Base-by-base conservation (phyloP, 2,797 vertebrate species). In the Clamator glandarius region DNA sequence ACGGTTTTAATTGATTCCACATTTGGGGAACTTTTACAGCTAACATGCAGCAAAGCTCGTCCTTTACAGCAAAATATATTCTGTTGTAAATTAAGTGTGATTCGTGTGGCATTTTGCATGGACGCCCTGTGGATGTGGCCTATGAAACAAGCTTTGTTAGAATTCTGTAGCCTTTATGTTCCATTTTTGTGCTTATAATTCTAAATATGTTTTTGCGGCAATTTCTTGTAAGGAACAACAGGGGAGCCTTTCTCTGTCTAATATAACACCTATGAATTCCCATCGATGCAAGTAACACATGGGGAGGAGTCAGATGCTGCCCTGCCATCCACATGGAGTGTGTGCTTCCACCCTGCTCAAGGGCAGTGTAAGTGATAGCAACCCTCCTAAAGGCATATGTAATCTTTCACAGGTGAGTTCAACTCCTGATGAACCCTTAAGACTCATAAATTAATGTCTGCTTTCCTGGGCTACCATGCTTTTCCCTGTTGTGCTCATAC, bases 91-190 rank as follows among this genome's bases (percentile, higher is more conserved):
- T 96, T 95, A 96, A 95, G 92, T 92, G 85, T 4, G 62, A 96
- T 96, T 95, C 96, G 94, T 57, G 14, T 93, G 95, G 85, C 93
- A 55, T 95, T 93, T 85, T 89, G 75, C 70, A 87, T 4, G 28
- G 88, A 50, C 20, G 0, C 5, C 1, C 90, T 92, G 85, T 93
- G 93, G 94, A 92, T 66, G 93, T 88, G 84, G 93, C 91, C 89
- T 80, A 87, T 97, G 91, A 96, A 97, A 93, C 82, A 93, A 88
- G 93, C 95, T 96, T 96, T 97, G 96, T 97, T 95, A 59, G 80
- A 87, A 61, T 85, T 92, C 89, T 96, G 94, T 95, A 91, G 91
- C 67, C 55, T 76, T 95, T 95, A 93, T 95, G 94, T 95, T 93
- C 52, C 81, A 2, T 52, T 89, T 90, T 72, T 48, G n/a, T 68